Base-by-base conservation (phyloP, 1,140 invertebrate species). In the Hylyphantes graminicola region DNA sequence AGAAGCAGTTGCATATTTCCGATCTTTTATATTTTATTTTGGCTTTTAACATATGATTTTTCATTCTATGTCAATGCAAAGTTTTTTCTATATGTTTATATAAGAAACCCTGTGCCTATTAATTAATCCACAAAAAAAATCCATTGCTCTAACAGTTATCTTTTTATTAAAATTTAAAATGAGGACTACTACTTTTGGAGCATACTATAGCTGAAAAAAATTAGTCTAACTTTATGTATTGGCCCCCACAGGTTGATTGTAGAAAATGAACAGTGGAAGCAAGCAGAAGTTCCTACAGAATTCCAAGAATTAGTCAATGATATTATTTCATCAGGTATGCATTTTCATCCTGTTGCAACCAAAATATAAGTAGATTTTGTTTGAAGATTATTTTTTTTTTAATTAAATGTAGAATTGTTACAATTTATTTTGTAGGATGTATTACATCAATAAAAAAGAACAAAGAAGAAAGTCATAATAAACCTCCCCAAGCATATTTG, bases 231-330 rank as follows among this genome's bases (percentile, higher is more conserved):
- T 21, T 77, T 77, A 51, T 77, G 10, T 77, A 17, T 64, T 65
- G 53, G 13, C 9, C 10, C 64, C 9, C 48, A 21, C 21, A 86
- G 86, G 7, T 88, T 94, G 82, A 92, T 97, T 57, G 90, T 99
- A 57, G 97, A 98, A 88, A 93, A 93, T 86, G 98, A 99, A 90
- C 92, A 94, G 73, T 99, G 98, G 97, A 96, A 95, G 89, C 93
- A 94, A 87, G 95, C 96, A n/a, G 95, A 97, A 87, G 95, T 99
- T 64, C 94, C 96, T 0, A 89, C 91, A 82, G 95, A 97, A 89
- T 94, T 97, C 89, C 96, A 98, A 90, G 91, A 90, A 19, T 91
- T 98, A 68, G 93, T 97, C n/a, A 92, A 94, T 89, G n/a, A 77
- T 92, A 93, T 87, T 93, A 96, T 87, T 73, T 91, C 89, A 19